Evolutionary conservation across 2,113 vertebrate genomes (phyloP).

Genomic region (Microtus richardsoni): DNA sequence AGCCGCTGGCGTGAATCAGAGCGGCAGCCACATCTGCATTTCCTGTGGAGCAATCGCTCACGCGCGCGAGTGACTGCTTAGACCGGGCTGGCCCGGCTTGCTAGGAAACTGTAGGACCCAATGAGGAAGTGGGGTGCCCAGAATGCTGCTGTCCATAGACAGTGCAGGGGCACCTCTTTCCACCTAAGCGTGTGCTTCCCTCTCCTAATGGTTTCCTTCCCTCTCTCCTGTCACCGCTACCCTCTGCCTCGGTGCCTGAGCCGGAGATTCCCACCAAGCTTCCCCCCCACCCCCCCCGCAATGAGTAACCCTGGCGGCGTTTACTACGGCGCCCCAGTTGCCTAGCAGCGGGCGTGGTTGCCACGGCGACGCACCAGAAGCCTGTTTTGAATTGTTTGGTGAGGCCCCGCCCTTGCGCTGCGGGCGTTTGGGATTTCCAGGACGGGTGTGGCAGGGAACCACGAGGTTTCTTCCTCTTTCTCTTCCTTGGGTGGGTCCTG

Average conservation of each 20-base stretch:
- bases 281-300: too few relatives aligned
- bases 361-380: rapidly evolving
- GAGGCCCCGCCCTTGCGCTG: not conserved
- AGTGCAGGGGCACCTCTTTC: not conserved
- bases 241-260: not conserved
- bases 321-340: constrained; percentile 68
- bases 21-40: constrained; percentile 58
- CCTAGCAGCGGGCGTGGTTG: constrained; percentile 68
- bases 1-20: constrained; percentile 67
- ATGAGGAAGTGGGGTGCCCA: constrained; percentile 14
- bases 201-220: not conserved
- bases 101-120: not conserved
- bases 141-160: not conserved
- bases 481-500: not conserved
- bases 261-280: not conserved
- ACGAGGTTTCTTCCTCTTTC: not conserved
- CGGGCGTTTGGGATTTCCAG: not conserved
- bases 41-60: constrained; percentile 76
- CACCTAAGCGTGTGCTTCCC: not conserved
- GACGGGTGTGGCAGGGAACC: not conserved
- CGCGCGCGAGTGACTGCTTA: not conserved
- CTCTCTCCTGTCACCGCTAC: not conserved
- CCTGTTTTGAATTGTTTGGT: constrained; percentile 48
- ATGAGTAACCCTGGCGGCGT: not conserved
- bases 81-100: rapidly evolving